phyloP scores from a whole-genome alignment of 2,888 invertebrate species.

The Crepidodera aurea region DNA sequence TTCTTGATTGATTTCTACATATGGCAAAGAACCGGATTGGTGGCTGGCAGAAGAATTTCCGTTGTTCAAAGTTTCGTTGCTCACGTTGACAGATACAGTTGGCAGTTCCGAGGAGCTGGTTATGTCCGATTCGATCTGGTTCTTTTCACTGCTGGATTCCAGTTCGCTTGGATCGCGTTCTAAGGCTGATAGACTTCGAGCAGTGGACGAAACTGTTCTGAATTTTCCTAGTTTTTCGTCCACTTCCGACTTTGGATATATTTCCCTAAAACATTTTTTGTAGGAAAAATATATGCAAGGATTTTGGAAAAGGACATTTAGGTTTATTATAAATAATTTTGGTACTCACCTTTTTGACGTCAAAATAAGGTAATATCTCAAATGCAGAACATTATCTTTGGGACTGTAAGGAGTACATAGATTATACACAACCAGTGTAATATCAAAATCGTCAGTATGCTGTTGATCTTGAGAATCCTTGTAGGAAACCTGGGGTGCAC shows the following conservation, averaged over 20 bases:
- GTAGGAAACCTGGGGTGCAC: slow-evolving; percentile 66
- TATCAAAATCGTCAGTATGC: slow-evolving; percentile 72
- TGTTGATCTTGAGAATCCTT: slow-evolving; percentile 68
- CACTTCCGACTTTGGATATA: slow-evolving; percentile 69
- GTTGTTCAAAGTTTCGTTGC: slow-evolving; percentile 38
- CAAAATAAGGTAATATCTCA: slow-evolving; percentile 70
- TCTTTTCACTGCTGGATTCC: slow-evolving; percentile 37
- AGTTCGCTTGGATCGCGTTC: slow-evolving; percentile 45
- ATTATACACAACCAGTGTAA: slow-evolving; percentile 72
- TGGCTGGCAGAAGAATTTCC: slow-evolving; percentile 33
- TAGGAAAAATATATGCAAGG: slow-evolving; percentile 7
- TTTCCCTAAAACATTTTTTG: slow-evolving; percentile 62
- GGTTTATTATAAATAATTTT: too few species aligned
- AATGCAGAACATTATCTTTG: slow-evolving; percentile 58
- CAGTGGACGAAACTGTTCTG: slow-evolving; percentile 65
- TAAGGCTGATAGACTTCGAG: slow-evolving; percentile 45
- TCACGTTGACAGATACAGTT: slow-evolving; percentile 38
- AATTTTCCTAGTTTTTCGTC: slow-evolving; percentile 70
- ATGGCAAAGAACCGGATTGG: slow-evolving; percentile 40
- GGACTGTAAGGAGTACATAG: slow-evolving; percentile 58
- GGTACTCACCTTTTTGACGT: slow-evolving; percentile 64
- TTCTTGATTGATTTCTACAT: slow-evolving; percentile 65
- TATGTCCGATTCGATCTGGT: slow-evolving; percentile 31
- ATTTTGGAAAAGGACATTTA: too few species aligned
- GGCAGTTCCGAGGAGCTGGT: slow-evolving; percentile 45